phyloP scores from a whole-genome alignment of 2,888 invertebrate genomes.

The Drosophila kambysellisi region DNA sequence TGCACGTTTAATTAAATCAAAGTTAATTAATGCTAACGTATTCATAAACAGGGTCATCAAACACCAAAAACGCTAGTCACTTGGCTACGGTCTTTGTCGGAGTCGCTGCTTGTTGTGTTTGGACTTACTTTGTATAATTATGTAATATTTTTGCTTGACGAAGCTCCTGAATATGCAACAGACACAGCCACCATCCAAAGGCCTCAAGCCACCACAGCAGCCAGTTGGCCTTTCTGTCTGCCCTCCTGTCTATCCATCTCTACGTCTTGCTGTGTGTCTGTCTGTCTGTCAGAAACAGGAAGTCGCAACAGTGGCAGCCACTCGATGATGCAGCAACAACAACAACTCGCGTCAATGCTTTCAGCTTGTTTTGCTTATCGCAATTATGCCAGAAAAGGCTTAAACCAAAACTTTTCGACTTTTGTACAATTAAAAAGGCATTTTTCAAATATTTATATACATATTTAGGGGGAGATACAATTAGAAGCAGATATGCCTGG shows the following conservation, averaged over 20 bases:
- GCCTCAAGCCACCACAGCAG: slow-evolving; percentile 1
- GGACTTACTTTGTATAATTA: slow-evolving; percentile 72
- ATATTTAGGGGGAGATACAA: slow-evolving; percentile 42
- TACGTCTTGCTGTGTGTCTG: slow-evolving; percentile 14
- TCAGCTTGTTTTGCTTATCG: slow-evolving; percentile 23
- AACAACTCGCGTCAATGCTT: slow-evolving; percentile 29
- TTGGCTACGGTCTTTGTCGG: slow-evolving; percentile 23
- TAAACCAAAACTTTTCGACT: slow-evolving; percentile 62
- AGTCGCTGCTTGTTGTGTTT: slow-evolving; percentile 27
- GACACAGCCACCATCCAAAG: slow-evolving; percentile 23
- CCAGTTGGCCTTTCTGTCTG: slow-evolving; percentile 6
- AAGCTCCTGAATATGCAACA: slow-evolving; percentile 71
- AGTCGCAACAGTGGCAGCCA: slow-evolving; percentile 36
- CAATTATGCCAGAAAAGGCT: slow-evolving; percentile 68
- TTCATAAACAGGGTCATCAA: slow-evolving; percentile 82
- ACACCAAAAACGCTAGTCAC: slow-evolving; percentile 63
- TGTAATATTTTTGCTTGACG: slow-evolving; percentile 70
- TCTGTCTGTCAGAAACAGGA: slow-evolving; percentile 59
- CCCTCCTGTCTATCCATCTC: neutral
- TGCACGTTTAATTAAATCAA: slow-evolving; percentile 83
- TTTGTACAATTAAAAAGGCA: slow-evolving; percentile 76
- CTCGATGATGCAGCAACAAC: slow-evolving; percentile 47
- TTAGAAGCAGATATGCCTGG: slow-evolving; percentile 27
- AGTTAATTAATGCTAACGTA: slow-evolving; percentile 84
- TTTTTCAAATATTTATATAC: slow-evolving; percentile 76